Percentiles rank a stretch among this genome's conserved stretches.
These are phyloP conservation scores for Lumbricus terrestris DNA, from an alignment of 2,888 invertebrate species.

Conservation along the genomic window DNA sequence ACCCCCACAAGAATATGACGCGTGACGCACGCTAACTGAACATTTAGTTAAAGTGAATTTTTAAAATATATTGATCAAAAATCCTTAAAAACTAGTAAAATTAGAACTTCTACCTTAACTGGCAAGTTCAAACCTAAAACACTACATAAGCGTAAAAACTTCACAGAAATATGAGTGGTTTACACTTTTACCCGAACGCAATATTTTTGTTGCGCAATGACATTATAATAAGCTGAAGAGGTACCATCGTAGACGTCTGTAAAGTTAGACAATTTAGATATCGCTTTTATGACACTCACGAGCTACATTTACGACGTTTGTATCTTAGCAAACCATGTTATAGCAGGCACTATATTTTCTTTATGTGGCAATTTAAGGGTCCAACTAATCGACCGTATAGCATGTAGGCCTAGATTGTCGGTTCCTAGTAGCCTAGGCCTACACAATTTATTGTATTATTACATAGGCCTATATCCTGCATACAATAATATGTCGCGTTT, in stretches of 20 bases:
- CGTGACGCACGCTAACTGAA: background rate
- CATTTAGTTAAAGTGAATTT: background rate
- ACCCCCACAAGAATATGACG: background rate
- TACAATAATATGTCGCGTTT: background rate
- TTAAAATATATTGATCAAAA: background rate
- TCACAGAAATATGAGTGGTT: background rate
- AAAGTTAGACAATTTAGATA: background rate
- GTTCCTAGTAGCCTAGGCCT: too few species aligned
- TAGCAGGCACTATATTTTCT: background rate
- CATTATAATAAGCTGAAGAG: too few species aligned
- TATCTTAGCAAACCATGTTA: background rate
- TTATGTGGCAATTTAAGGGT: background rate
- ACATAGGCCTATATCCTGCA: too few species aligned
- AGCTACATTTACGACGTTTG: background rate
- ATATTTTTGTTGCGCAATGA: background rate
- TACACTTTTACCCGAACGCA: background rate
- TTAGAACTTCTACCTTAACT: background rate
- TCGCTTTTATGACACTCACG: too few species aligned
- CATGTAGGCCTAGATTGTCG: conserved; percentile 3
- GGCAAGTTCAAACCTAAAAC: background rate
- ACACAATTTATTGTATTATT: too few species aligned
- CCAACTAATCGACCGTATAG: background rate
- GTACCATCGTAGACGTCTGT: background rate
- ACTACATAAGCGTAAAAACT: background rate
- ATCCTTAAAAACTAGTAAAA: background rate